These are phyloP conservation scores for Trilocha varians DNA, from an alignment of 2,888 invertebrate species.

Conservation along the genomic window DNA sequence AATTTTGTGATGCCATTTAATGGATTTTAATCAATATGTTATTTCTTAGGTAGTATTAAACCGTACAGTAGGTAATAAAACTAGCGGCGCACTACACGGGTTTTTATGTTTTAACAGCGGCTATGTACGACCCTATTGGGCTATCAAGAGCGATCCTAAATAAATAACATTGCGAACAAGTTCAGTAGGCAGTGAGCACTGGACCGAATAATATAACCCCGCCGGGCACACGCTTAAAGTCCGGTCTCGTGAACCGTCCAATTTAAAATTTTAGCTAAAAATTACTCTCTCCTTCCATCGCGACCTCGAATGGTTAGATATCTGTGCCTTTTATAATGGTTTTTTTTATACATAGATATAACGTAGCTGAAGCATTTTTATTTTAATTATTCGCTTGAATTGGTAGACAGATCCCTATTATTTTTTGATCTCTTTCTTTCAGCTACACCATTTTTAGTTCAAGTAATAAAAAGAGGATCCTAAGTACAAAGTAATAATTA, in stretches of 20 bases:
- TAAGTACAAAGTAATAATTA: no score
- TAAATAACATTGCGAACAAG: slow-evolving; percentile 29
- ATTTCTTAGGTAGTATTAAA: no score
- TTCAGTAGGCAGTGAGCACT: slow-evolving; percentile 14
- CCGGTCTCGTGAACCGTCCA: neutral
- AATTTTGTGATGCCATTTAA: no score
- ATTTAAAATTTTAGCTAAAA: slow-evolving; percentile 1
- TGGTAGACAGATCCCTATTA: no score
- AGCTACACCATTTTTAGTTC: no score
- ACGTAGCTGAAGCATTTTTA: no score
- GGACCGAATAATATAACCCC: slow-evolving; percentile 20
- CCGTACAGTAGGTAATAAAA: neutral
- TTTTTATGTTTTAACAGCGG: slow-evolving; percentile 11
- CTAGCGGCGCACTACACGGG: neutral
- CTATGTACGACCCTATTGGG: slow-evolving; percentile 7
- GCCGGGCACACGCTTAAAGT: slow-evolving; percentile 7
- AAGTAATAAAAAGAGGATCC: no score
- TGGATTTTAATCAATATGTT: no score
- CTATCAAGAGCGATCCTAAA: slow-evolving; percentile 27
- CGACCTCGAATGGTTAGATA: neutral
- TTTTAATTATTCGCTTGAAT: no score
- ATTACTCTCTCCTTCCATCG: neutral
- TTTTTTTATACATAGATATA: neutral
- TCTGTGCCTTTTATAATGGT: neutral
- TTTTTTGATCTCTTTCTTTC: no score